These are phyloP conservation scores for Betta splendens DNA, from an alignment of 2,797 vertebrate species.

Conservation along the genomic window DNA sequence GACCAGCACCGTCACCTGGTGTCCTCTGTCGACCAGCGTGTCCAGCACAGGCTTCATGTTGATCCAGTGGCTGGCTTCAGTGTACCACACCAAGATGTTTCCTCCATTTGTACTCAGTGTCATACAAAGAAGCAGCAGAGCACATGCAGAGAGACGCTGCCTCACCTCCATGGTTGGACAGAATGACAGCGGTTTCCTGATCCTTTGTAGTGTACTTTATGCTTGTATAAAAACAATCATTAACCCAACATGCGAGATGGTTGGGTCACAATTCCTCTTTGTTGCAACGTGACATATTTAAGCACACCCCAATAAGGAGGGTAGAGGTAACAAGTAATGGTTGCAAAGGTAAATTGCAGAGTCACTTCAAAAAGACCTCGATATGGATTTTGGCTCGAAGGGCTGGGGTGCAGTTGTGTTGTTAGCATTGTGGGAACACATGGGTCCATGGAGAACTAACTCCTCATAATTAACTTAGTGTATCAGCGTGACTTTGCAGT, in stretches of 20 bases:
- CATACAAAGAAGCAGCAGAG: conserved; percentile 52
- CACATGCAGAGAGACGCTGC: not conserved
- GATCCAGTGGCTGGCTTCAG: conserved; percentile 88
- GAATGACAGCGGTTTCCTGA: not conserved
- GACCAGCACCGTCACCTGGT: conserved; percentile 79
- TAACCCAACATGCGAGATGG: conserved; percentile 40
- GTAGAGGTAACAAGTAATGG: conserved; percentile 14
- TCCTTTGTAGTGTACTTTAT: not conserved
- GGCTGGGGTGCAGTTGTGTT: no score
- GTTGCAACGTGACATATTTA: not conserved
- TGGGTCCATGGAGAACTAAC: no score
- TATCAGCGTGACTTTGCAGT: no score
- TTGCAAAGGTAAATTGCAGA: not conserved
- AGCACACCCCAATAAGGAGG: not conserved
- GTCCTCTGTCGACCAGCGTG: conserved; percentile 77
- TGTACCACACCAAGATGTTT: conserved; percentile 87
- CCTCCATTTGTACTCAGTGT: conserved; percentile 46
- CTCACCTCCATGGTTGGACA: conserved; percentile 36
- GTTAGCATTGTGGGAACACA: no score
- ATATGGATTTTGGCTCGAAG: no score
- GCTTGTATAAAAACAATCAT: conserved; percentile 46
- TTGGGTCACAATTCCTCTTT: conserved; percentile 18
- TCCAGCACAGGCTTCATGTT: conserved; percentile 83
- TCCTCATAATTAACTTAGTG: no score
- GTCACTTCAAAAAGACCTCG: no score